phyloP scores from a whole-genome alignment of 1,140 invertebrate genomes.

The Drosophila ogumai region DNA sequence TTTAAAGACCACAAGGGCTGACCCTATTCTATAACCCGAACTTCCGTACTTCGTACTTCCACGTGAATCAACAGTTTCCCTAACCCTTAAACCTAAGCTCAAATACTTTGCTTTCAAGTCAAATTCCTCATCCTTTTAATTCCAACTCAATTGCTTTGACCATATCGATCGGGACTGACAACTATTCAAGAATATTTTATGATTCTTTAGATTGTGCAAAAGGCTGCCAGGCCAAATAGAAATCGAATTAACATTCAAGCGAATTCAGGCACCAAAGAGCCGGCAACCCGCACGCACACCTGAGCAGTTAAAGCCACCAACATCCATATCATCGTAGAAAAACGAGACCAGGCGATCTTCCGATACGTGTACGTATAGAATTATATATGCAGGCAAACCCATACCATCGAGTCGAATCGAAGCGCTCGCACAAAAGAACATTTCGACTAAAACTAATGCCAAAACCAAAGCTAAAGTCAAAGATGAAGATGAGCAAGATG shows the following conservation, averaged over 20 bases:
- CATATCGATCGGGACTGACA: conserved; percentile 32
- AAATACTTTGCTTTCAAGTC: conserved; percentile 7
- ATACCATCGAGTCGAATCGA: conserved; percentile 49
- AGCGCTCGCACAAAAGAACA: conserved; percentile 61
- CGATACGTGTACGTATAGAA: conserved; percentile 18
- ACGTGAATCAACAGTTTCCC: background rate
- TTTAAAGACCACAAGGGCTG: background rate
- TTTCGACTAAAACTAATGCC: conserved; percentile 32
- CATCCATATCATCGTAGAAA: conserved; percentile 56
- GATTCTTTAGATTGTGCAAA: conserved; percentile 52
- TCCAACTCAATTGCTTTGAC: conserved; percentile 9
- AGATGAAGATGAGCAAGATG: conserved; percentile 41
- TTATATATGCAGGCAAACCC: conserved; percentile 8
- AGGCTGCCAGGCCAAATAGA: conserved; percentile 54
- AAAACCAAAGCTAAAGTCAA: conserved; percentile 21
- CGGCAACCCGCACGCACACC: conserved; percentile 43
- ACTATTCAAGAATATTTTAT: conserved; percentile 53
- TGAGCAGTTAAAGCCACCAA: conserved; percentile 8
- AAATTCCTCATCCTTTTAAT: conserved; percentile 7
- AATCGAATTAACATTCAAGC: conserved; percentile 69
- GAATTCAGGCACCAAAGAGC: conserved; percentile 42
- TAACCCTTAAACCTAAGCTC: background rate
- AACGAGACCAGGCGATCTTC: conserved; percentile 65
- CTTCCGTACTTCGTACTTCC: background rate
- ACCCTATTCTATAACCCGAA: background rate